phyloP scores from a whole-genome alignment of 2,888 invertebrate genomes.

The Mimachlamys varia region DNA sequence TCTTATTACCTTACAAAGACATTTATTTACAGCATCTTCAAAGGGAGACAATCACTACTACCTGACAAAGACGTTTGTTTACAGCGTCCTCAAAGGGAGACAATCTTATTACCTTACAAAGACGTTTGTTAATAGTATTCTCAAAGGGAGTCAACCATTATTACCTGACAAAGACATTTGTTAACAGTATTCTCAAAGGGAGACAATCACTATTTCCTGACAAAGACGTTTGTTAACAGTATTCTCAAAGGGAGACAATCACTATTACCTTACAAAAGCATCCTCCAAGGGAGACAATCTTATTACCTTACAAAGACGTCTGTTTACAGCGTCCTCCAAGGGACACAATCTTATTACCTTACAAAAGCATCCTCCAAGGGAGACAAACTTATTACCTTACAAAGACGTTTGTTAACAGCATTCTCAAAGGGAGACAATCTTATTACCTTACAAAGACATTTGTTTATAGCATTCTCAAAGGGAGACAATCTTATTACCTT shows the following conservation, averaged over 20 bases:
- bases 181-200: background rate
- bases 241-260: too few species aligned
- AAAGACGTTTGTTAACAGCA: constrained; percentile 46
- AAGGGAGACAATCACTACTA: too few species aligned
- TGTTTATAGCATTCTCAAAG: background rate
- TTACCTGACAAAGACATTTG: constrained; percentile 38
- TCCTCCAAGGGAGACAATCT: background rate
- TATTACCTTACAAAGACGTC: too few species aligned
- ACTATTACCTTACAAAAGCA: too few species aligned
- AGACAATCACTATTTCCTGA: background rate
- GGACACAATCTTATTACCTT: too few species aligned
- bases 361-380: too few species aligned
- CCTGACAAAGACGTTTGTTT: constrained; percentile 64
- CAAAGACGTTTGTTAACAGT: too few species aligned
- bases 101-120: background rate
- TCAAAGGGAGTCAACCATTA: constrained; percentile 66
- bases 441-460: constrained; percentile 42
- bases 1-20: too few species aligned
- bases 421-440: constrained; percentile 68
- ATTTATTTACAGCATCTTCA: too few species aligned
- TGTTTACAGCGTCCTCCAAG: too few species aligned
- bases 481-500: constrained; percentile 62
- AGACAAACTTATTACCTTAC: background rate
- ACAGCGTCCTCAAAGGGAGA: too few species aligned
- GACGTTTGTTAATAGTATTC: constrained; percentile 53